phyloP scores from a whole-genome alignment of 2,888 invertebrate species.

The Drosophila basisetae region DNA sequence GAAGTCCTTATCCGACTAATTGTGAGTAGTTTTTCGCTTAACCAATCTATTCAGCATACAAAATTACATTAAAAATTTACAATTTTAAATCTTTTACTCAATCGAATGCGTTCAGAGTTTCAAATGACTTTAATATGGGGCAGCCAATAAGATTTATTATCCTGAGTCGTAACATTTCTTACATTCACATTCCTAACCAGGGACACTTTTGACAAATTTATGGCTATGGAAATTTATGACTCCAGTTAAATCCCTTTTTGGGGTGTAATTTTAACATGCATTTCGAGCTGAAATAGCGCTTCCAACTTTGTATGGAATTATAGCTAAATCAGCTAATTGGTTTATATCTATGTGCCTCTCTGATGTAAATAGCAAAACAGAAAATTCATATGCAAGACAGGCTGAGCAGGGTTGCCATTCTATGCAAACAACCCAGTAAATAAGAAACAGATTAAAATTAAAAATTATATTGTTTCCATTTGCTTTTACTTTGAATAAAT shows the following conservation, averaged over 20 bases:
- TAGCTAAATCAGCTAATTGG: background rate
- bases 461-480: accelerated
- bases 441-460: background rate
- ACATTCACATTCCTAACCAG: background rate
- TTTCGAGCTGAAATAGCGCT: background rate
- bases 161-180: background rate
- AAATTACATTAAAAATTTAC: background rate
- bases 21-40: constrained; percentile 88
- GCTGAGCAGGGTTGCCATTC: no score
- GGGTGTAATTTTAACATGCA: background rate
- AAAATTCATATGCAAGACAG: background rate
- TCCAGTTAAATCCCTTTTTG: background rate
- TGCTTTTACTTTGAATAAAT: background rate
- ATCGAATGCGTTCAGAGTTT: background rate
- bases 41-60: background rate
- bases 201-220: background rate
- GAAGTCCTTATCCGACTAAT: constrained; percentile 94
- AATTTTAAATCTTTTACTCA: background rate
- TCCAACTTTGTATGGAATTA: background rate
- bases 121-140: background rate
- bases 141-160: background rate
- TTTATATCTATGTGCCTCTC: accelerated
- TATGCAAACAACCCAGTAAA: background rate
- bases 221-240: background rate
- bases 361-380: background rate